These are phyloP conservation scores for Chloroclysta siterata DNA, from an alignment of 2,888 invertebrate genomes.

Conservation along the genomic window DNA sequence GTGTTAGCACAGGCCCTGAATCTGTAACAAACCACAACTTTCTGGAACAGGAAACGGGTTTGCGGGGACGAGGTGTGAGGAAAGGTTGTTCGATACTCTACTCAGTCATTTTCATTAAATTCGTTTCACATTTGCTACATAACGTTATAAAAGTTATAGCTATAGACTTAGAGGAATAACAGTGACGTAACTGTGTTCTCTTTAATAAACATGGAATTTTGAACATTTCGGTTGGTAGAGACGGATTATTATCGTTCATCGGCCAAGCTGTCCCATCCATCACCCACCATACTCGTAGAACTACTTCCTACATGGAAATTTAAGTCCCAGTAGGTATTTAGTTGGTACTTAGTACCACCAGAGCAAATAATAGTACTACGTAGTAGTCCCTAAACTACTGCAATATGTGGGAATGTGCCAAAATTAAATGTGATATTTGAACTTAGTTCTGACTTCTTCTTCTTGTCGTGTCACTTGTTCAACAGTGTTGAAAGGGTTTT, in stretches of 20 bases:
- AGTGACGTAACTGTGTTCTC: slow-evolving; percentile 4
- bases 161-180: neutral
- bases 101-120: slow-evolving; percentile 16
- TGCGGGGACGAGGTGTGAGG: slow-evolving; percentile 42
- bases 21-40: slow-evolving; percentile 52
- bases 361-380: no score
- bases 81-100: slow-evolving; percentile 31
- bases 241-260: slow-evolving; percentile 22
- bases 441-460: no score
- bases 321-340: no score
- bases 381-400: no score
- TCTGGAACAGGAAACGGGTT: slow-evolving; percentile 40
- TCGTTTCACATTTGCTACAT: slow-evolving; percentile 8
- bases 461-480: no score
- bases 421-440: no score
- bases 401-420: no score
- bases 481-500: no score
- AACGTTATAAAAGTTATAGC: neutral
- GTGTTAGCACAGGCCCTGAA: slow-evolving; percentile 41
- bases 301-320: neutral
- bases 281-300: slow-evolving; percentile 10
- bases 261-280: slow-evolving; percentile 24
- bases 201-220: neutral
- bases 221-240: neutral
- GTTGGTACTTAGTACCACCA: no score